Evolutionary conservation across 2,888 invertebrate genomes (phyloP).

Genomic region (Heteromurus nitidus): DNA sequence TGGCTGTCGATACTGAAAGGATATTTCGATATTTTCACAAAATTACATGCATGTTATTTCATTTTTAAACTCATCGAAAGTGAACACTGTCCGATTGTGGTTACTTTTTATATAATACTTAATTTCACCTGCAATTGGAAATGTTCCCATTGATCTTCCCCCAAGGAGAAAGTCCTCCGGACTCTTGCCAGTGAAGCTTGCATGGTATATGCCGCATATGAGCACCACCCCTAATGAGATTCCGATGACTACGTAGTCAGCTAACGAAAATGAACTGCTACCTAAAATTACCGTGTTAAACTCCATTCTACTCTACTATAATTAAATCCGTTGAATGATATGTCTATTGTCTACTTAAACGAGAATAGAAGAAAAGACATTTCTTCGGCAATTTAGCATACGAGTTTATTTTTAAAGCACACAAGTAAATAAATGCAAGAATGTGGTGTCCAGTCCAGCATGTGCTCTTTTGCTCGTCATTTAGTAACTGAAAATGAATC

Average conservation of each 20-base stretch:
- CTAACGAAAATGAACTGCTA: constrained; percentile 24
- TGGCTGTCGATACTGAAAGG: constrained; percentile 39
- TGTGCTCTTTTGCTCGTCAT: too few relatives aligned
- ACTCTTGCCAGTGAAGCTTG: constrained; percentile 14
- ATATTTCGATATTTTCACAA: background rate
- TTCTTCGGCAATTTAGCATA: too few relatives aligned
- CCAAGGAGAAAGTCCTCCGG: constrained; percentile 51
- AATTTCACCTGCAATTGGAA: constrained; percentile 47
- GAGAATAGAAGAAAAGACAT: background rate
- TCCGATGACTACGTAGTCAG: constrained; percentile 57
- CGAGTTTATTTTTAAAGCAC: too few relatives aligned
- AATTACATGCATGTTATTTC: background rate
- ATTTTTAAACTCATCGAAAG: background rate
- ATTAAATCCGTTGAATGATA: too few relatives aligned
- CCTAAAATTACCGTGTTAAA: constrained; percentile 14
- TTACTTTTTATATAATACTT: background rate
- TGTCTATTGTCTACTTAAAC: too few relatives aligned
- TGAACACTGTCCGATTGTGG: background rate
- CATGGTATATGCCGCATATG: constrained; percentile 58
- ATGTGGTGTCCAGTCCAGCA: too few relatives aligned
- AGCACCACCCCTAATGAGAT: constrained; percentile 47
- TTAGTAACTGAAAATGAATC: too few relatives aligned
- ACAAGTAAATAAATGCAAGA: too few relatives aligned
- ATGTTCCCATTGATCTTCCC: constrained; percentile 22
- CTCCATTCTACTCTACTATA: constrained; percentile 20